phyloP scores from a whole-genome alignment of 2,888 invertebrate species.

The Oeneis ivallda region DNA sequence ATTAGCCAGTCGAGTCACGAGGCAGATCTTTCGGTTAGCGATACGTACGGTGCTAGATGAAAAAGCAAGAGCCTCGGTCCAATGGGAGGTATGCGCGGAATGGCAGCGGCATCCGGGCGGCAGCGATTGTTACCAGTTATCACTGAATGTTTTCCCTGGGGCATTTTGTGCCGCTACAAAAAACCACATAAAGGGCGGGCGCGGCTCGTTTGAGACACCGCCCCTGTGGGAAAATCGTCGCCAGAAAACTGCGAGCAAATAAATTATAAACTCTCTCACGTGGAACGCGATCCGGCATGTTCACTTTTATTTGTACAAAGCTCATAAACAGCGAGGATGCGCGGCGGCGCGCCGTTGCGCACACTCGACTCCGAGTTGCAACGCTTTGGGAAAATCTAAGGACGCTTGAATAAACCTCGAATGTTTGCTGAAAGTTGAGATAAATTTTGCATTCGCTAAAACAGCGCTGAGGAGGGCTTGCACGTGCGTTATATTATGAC shows the following conservation, averaged over 20 bases:
- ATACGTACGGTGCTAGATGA: conserved; percentile 67
- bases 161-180: conserved; percentile 79
- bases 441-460: conserved; percentile 22
- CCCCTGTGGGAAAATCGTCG: conserved; percentile 81
- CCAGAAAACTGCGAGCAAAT: conserved; percentile 80
- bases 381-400: conserved; percentile 38
- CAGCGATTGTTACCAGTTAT: conserved; percentile 82
- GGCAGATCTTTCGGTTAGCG: conserved; percentile 55
- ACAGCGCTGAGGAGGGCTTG: conserved; percentile 42
- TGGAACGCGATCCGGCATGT: conserved; percentile 68
- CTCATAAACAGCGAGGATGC: conserved; percentile 42
- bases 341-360: conserved; percentile 36
- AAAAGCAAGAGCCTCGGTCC: conserved; percentile 74
- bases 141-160: conserved; percentile 80
- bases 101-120: conserved; percentile 79
- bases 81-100: conserved; percentile 75
- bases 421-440: conserved; percentile 27
- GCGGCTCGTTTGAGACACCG: conserved; percentile 79
- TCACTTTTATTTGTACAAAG: conserved; percentile 46
- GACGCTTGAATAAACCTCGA: conserved; percentile 29
- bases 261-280: conserved; percentile 78
- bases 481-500: conserved; percentile 37
- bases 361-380: conserved; percentile 32
- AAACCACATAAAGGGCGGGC: conserved; percentile 80
- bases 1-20: conserved; percentile 45